Evolutionary conservation across 2,888 invertebrate species (phyloP).

Genomic region (Noctua janthe): DNA sequence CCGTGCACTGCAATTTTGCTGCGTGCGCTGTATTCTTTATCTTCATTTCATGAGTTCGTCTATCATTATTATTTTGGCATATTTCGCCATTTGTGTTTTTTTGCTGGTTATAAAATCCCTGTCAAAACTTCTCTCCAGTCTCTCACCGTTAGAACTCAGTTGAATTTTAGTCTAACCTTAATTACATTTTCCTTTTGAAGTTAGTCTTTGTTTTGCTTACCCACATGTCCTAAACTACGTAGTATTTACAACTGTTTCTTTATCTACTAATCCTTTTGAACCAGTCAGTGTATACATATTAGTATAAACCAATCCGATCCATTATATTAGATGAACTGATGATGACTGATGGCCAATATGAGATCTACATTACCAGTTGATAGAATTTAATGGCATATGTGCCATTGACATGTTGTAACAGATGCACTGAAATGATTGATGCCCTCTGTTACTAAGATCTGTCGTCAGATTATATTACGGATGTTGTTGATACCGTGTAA

Average conservation of each 20-base stretch:
- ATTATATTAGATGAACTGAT: constrained; percentile 23
- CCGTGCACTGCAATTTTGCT: background rate
- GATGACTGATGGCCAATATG: constrained; percentile 32
- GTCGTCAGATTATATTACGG: constrained; percentile 34
- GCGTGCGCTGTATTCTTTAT: background rate
- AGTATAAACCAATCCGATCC: background rate
- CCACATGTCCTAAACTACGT: background rate
- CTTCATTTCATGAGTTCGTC: background rate
- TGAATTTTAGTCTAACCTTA: background rate
- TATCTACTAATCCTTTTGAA: background rate
- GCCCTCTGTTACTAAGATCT: constrained; percentile 22
- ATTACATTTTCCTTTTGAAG: background rate
- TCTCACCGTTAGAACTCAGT: background rate
- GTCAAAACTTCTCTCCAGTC: too few species aligned
- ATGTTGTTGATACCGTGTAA: constrained; percentile 20
- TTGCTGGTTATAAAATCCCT: background rate
- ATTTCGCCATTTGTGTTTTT: background rate
- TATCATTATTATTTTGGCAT: background rate
- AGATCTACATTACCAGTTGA: constrained; percentile 50
- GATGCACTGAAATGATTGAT: constrained; percentile 55
- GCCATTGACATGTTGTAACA: constrained; percentile 47
- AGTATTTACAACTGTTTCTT: background rate
- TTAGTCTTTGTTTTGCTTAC: background rate
- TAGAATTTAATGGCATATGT: constrained; percentile 47
- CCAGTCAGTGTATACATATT: background rate